A percentile compares a stretch with the other conserved stretches of the same genome.
These are phyloP conservation scores for Hydrocynus forskahlii DNA, from an alignment of 2,797 vertebrate genomes.

Conservation along the genomic window DNA sequence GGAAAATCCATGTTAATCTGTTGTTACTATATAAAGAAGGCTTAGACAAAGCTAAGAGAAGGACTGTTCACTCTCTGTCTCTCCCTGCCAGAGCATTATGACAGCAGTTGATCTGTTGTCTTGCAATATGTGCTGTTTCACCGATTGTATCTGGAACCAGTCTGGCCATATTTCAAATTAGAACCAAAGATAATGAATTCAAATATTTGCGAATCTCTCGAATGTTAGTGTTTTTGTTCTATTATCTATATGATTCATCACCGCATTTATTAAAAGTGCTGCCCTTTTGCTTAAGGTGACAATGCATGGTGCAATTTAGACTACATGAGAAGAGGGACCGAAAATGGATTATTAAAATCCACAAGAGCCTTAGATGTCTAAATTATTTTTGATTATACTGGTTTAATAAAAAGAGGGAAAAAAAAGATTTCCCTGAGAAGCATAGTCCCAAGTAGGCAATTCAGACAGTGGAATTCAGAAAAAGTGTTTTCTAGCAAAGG, in stretches of 20 bases:
- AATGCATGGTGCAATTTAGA: constrained; percentile 11
- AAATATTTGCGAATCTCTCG: background rate
- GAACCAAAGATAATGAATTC: background rate
- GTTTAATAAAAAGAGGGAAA: background rate
- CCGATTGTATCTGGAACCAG: background rate
- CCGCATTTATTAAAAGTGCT: constrained; percentile 46
- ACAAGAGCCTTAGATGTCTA: background rate
- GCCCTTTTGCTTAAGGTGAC: constrained; percentile 38
- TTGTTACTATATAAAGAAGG: constrained; percentile 78
- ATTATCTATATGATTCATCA: constrained; percentile 62
- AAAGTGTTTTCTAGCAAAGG: background rate
- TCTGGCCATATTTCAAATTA: background rate
- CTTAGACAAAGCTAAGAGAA: constrained; percentile 73
- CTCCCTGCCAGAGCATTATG: background rate
- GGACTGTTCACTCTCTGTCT: background rate
- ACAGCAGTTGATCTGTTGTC: background rate
- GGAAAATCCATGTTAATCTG: constrained; percentile 76
- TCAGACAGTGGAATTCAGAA: background rate
- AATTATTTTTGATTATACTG: background rate
- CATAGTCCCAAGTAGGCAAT: background rate
- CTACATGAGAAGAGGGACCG: background rate
- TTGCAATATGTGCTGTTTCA: no score
- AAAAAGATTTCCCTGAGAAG: background rate
- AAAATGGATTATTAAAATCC: constrained; percentile 32
- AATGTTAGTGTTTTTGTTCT: background rate